Evolutionary conservation across 2,797 vertebrate genomes (phyloP), one percentile per base, ranked within the genome.

Genomic region (Takifugu ocellatus): DNA sequence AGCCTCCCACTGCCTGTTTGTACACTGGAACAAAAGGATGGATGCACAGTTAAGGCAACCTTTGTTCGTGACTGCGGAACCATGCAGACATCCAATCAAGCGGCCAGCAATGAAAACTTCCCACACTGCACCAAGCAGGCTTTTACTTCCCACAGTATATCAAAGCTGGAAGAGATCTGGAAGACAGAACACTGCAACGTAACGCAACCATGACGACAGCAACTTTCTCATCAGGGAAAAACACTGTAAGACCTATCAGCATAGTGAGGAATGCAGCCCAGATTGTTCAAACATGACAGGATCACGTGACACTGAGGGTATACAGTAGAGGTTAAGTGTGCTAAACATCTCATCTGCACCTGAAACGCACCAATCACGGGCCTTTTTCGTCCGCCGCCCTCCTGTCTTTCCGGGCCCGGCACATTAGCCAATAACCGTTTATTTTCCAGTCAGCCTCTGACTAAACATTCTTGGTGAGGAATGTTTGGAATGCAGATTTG

Each of bases 1-100:
- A 31, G 53, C 66, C 57, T 49, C 54, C 69, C 66, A 33, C 72
- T 51, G 61, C 77, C 79, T 82, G 79, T 90, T 84, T 88, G 77
- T 84, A 74, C 61, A 75, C 58, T 74, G 66, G 72, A 78, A 91
- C 89, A 90, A 90, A 88, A 78, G 81, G 81, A 68, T 82, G 86
- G 82, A 88, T 84, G 83, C 78, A 75, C 82, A 78, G 88, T 91
- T 87, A 79, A 86, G 81, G 83, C 80, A 81, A 85, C 86, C 84
- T 90, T 92, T 93, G 90, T 92, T 84, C 53, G 57, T 82, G 87
- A 90, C 90, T 84, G 82, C 79, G 88, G 90, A 90, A 88, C 84
- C 90, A 83, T 89, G 88, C 83, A 70, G 73, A 79, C 83, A 77
- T 78, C 80, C 79, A 88, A 88, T 87, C 85, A 86, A 82, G 74